Evolutionary conservation across 2,113 vertebrate genomes (phyloP), one percentile per base, ranked within the genome.

Genomic region (Aphyosemion australe): DNA sequence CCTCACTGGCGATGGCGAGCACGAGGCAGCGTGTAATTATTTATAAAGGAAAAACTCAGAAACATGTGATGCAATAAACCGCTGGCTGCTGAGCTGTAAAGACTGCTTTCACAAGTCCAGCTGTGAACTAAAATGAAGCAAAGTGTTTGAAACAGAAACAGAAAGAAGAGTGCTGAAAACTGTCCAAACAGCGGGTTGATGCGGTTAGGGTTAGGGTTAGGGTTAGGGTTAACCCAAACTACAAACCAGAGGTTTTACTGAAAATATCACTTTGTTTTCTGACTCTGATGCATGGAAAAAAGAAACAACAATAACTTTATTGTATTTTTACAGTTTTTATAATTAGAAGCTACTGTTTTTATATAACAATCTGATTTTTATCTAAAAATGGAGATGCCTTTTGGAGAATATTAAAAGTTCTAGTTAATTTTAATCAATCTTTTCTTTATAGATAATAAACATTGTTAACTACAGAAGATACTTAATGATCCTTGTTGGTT

Each of bases 1-100:
- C 53, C 60, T 65, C 14, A 19, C 39, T 58, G 56, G 26, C 26
- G 26, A 26, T 26, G 26, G 26, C 26, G 5, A 5, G 26, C 26
- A 26, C 26, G 5, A 26, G 26, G 26, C 10, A 21, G n/a, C 8
- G 1, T 57, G 61, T 34, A 50, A 64, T 55, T 64, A 58, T 65
- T 63, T 52, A 58, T 43, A n/a, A 46, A 16, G 9, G 4, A 19
- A n/a, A 42, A 21, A 42, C 45, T 8, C 13, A 31, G 11, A 51
- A 51, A 49, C 5, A 37, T 20, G 6, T 39, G 21, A 47, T 46
- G n/a, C 16, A 55, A 12, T 6, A 12, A 0, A 12, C 34, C 31
- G 10, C 16, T 12, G 47, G 56, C 56, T 45, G 39, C 20, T n/a
- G 9, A 18, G 37, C 20, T 39, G 5, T 20, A 42, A 16, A 63